Evolutionary conservation across 2,888 invertebrate species (phyloP), one percentile per base, ranked within the genome.

Genomic region (Xanthostigma xanthostigma): DNA sequence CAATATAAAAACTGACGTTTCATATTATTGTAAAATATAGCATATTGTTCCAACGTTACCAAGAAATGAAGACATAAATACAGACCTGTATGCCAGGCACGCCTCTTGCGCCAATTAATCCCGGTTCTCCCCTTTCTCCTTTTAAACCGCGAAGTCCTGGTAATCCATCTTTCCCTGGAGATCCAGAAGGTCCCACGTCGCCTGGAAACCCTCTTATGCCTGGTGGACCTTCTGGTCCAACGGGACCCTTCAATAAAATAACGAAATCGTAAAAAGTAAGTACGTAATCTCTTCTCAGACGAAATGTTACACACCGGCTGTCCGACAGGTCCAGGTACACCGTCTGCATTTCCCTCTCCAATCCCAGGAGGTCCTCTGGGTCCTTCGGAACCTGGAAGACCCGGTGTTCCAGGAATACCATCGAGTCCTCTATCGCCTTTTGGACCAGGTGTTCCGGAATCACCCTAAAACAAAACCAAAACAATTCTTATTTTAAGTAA

Each of bases 361-460:
- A 54, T 59, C 44, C 56, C 57, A 36, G 27, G 27, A 27, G 49
- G 52, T 67, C 39, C 57, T 44, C 64, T 62, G 49, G 66, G 64
- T 3, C 72, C 72, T 4, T 56, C 49, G 0, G 59, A 57, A 0
- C 71, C 71, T 2, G 53, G 59, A 2, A 46, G 40, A 17, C 60
- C 60, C 33, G 58, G 57, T 10, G 53, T n/a, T 17, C 60, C 62
- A 17, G 59, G 59, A 33, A 51, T 49, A 9, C 53, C 53, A 12
- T 37, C 43, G 46, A 53, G 58, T 58, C 71, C 71, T 59, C 59
- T 56, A 36, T 61, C 59, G 2, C 74, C 76, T 52, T 69, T 64
- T 2, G 54, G 38, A 1, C 74, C 75, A 2, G 66, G 63, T 1
- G 54, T 48, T 8, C 75, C 75, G 12, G 59, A 17, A 9, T 59